Evolutionary conservation across 2,113 vertebrate genomes (phyloP).

Genomic region (Jaculus jaculus): DNA sequence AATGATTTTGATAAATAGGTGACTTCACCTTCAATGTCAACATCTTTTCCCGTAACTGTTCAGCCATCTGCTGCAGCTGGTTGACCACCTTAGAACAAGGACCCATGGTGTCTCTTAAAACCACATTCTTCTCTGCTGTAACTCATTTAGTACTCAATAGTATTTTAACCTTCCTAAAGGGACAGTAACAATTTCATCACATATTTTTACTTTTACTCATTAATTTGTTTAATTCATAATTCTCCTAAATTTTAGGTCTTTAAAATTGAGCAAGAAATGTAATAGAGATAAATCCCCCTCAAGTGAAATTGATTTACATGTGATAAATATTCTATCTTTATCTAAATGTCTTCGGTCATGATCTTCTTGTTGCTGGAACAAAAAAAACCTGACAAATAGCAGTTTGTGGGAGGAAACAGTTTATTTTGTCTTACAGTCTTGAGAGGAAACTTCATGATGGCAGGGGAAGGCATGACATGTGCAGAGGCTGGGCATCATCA

Average conservation of each 20-base stretch:
- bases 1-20: neutral
- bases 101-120: neutral
- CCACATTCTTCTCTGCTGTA: neutral
- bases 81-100: neutral
- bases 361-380: no score
- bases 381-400: no score
- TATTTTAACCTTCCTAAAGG: neutral
- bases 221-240: neutral
- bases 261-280: neutral
- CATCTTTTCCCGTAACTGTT: neutral
- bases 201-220: neutral
- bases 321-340: neutral
- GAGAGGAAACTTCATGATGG: no score
- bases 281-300: neutral
- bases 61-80: neutral
- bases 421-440: no score
- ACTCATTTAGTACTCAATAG: neutral
- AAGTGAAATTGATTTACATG: neutral
- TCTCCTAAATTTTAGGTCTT: neutral
- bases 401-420: no score
- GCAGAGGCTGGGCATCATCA: no score
- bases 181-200: neutral
- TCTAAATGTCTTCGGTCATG: neutral
- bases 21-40: neutral
- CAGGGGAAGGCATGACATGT: no score